Evolutionary conservation across 1,140 invertebrate genomes (phyloP).

Genomic region (Danaus plexippus): DNA sequence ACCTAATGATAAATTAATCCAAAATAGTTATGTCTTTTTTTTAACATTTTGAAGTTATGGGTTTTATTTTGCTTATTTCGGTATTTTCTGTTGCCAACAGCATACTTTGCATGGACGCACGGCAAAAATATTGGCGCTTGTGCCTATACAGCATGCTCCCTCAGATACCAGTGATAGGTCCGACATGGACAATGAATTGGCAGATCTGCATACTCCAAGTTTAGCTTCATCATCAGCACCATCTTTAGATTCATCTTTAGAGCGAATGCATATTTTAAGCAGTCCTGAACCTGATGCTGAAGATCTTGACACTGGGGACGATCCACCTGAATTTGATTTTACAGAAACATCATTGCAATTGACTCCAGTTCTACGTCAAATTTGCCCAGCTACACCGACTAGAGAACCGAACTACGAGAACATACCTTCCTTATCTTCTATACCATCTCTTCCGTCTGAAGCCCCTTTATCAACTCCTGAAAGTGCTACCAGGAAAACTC

Average conservation of each 20-base stretch:
- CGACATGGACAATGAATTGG: slow-evolving; percentile 20
- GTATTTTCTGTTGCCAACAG: slow-evolving; percentile 16
- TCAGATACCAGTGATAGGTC: slow-evolving; percentile 22
- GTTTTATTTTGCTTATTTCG: slow-evolving; percentile 15
- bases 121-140: slow-evolving; percentile 21
- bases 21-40: slow-evolving; percentile 16
- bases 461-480: slow-evolving; percentile 17
- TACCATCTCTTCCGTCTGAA: slow-evolving; percentile 21
- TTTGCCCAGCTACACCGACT: slow-evolving; percentile 19
- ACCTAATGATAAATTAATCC: slow-evolving; percentile 15
- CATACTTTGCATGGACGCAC: slow-evolving; percentile 17
- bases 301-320: slow-evolving; percentile 18
- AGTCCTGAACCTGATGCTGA: slow-evolving; percentile 20
- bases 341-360: slow-evolving; percentile 20
- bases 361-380: slow-evolving; percentile 18
- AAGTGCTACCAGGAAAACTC: slow-evolving; percentile 24
- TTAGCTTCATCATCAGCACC: slow-evolving; percentile 22
- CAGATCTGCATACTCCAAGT: slow-evolving; percentile 19
- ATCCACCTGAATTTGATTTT: slow-evolving; percentile 15
- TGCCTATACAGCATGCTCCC: slow-evolving; percentile 23
- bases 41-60: slow-evolving; percentile 15
- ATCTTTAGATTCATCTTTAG: slow-evolving; percentile 20
- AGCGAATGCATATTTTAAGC: slow-evolving; percentile 21
- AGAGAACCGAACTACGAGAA: slow-evolving; percentile 18
- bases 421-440: slow-evolving; percentile 22